phyloP scores from a whole-genome alignment of 2,888 invertebrate genomes.

The Drosophila anomelani region DNA sequence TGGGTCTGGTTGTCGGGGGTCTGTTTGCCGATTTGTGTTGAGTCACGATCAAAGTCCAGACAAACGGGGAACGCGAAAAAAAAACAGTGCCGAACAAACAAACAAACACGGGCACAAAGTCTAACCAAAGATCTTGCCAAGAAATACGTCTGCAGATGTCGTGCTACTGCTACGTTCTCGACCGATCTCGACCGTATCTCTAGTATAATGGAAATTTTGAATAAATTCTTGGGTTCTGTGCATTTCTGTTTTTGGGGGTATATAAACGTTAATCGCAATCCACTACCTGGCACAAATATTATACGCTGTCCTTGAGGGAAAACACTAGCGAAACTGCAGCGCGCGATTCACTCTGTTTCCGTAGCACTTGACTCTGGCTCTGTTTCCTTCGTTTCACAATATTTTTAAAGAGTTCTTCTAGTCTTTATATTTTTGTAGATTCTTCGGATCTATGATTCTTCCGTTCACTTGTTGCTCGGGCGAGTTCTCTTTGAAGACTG shows the following conservation, averaged over 20 bases:
- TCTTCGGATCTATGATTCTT: conserved; percentile 23
- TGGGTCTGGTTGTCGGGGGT: conserved; percentile 33
- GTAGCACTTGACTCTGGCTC: conserved; percentile 38
- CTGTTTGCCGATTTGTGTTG: conserved; percentile 59
- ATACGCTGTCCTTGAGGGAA: conserved; percentile 50
- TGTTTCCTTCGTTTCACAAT: conserved; percentile 39
- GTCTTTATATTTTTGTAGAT: conserved; percentile 10
- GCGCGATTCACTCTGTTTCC: conserved; percentile 74
- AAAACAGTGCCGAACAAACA: conserved; percentile 25
- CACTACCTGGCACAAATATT: conserved; percentile 32
- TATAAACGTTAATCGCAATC: conserved; percentile 19
- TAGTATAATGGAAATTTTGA: conserved; percentile 74
- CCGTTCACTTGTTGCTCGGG: conserved; percentile 65
- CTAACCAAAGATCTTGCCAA: conserved; percentile 65
- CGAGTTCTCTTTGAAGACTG: conserved; percentile 81
- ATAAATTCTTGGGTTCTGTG: conserved; percentile 22
- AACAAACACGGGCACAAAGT: conserved; percentile 62
- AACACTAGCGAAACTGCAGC: conserved; percentile 64
- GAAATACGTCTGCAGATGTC: conserved; percentile 50
- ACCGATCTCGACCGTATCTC: conserved; percentile 46
- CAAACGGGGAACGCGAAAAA: conserved; percentile 43
- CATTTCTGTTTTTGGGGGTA: conserved; percentile 11
- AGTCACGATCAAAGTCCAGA: conserved; percentile 77
- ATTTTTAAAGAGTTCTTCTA: conserved; percentile 38
- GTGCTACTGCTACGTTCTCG: conserved; percentile 2